Base-by-base conservation (phyloP, 2,113 vertebrate genomes). In the Melanerpes aurifrons region DNA sequence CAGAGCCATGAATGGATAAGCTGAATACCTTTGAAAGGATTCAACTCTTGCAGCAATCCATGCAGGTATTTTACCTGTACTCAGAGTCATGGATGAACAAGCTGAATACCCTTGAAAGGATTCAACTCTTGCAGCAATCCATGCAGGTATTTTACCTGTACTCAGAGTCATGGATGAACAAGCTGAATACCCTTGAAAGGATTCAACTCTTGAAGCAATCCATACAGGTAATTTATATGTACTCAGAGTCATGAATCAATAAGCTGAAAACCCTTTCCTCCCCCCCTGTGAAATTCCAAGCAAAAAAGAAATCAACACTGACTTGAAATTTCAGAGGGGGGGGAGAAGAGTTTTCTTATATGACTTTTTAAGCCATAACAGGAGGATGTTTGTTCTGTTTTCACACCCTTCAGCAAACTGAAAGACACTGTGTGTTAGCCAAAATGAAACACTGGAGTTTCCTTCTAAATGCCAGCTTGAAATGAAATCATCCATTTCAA, bases 401-500 rank as follows among this genome's bases (percentile, higher is more conserved):
- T 68, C 74, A 89, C 29, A 67, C n/a, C 40, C 12, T 81, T 40
- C 57, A 56, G 24, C 35, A 91, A 89, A 82, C 6, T 18, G 28
- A 70, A 70, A 70, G 16, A 53, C 57, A 70, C 32, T 56, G 31
- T 32, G 26, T 12, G 7, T 57, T 21, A n/a, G 16, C 5, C 5
- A 37, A 26, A 92, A 78, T n/a, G 71, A 95, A 95, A 90, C 74
- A 5, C 0, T 31, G 37, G 31, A 1, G 71, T 91, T 91, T 91
- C 82, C 71, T 87, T 92, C 66, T 71, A 70, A 82, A 87, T 67
- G 43, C 63, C 82, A 71, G 35, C 58, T 95, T 83, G 84, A 92
- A 96, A 91, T 89, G 63, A 92, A 89, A 48, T 71, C 43, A 20
- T 13, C 89, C 77, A 82, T 93, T 93, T 92, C 89, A 56, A 56